A percentile compares a stretch with the other conserved stretches of the same genome.
phyloP scores from a whole-genome alignment of 1,140 invertebrate genomes.

The Neodiprion lecontei region DNA sequence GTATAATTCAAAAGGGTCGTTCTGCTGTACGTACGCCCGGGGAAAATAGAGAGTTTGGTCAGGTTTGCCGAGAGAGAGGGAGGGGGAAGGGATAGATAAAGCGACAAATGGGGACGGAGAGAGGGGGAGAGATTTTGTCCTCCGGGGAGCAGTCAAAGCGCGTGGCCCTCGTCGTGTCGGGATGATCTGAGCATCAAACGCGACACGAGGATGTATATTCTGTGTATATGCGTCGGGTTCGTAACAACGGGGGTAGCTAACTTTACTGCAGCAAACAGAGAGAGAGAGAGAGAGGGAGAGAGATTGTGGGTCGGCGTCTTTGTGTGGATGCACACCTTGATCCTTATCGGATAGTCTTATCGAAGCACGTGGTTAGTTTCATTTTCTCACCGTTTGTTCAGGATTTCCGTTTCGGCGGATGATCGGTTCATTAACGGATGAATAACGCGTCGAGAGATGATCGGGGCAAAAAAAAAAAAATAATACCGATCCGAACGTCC shows the following conservation, averaged over 20 bases:
- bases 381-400: no score
- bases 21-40: slow-evolving; percentile 9
- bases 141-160: slow-evolving; percentile 61
- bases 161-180: slow-evolving; percentile 48
- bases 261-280: not conserved
- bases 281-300: slow-evolving; percentile 11
- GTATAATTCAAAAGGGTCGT: slow-evolving; percentile 35
- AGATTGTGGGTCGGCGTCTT: no score
- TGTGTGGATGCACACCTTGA: no score
- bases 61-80: not conserved
- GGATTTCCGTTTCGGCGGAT: no score
- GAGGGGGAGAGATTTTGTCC: slow-evolving; percentile 57
- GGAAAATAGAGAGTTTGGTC: not conserved
- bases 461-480: no score
- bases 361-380: no score
- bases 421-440: no score
- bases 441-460: no score
- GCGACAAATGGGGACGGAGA: not conserved
- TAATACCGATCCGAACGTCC: no score
- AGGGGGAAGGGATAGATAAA: slow-evolving; percentile 20
- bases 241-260: not conserved
- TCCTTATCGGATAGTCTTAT: no score
- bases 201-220: not conserved
- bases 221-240: not conserved
- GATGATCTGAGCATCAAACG: slow-evolving; percentile 59